Conservation (phyloP, 1,140 invertebrate genomes). For the Elymnias hypermnestra region DNA sequence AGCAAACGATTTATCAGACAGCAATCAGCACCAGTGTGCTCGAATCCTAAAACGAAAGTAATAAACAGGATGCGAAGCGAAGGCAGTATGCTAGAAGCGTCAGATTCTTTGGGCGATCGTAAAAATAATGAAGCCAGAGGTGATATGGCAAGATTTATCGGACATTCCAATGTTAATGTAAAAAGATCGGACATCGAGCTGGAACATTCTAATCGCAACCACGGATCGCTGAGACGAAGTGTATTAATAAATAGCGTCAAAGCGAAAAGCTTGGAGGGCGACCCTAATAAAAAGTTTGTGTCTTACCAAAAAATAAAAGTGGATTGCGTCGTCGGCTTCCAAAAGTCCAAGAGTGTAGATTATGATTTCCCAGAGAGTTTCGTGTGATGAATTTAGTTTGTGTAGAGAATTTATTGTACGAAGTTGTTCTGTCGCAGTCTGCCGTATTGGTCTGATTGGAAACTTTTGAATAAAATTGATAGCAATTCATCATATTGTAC, state of each 20-base stretch:
- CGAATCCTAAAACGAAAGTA: conserved; percentile 35
- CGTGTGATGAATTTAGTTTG: conserved; percentile 41
- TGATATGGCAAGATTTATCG: conserved; percentile 41
- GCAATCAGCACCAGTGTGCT: conserved; percentile 59
- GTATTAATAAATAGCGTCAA: conserved; percentile 70
- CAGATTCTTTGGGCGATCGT: conserved; percentile 31
- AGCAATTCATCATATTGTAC: conserved; percentile 7
- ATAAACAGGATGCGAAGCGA: conserved; percentile 58
- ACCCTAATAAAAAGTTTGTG: conserved; percentile 46
- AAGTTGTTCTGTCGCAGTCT: conserved; percentile 25
- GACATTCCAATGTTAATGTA: conserved; percentile 53
- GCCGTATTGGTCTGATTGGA: neutral
- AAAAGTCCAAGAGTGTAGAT: conserved; percentile 58
- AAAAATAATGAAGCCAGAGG: conserved; percentile 27
- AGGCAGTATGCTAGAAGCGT: conserved; percentile 49
- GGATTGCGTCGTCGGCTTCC: conserved; percentile 53
- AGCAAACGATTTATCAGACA: conserved; percentile 58
- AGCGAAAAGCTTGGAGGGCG: conserved; percentile 58
- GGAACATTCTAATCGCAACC: conserved; percentile 32
- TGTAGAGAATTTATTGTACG: conserved; percentile 27
- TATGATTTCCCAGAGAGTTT: conserved; percentile 66
- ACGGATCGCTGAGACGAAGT: conserved; percentile 63
- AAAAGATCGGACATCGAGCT: conserved; percentile 47
- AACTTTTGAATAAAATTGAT: conserved; percentile 10
- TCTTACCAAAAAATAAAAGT: conserved; percentile 57